Percentiles rank a stretch among this genome's conserved stretches.
Evolutionary conservation across 2,888 invertebrate species (phyloP).

Genomic region (Drosophila recens): DNA sequence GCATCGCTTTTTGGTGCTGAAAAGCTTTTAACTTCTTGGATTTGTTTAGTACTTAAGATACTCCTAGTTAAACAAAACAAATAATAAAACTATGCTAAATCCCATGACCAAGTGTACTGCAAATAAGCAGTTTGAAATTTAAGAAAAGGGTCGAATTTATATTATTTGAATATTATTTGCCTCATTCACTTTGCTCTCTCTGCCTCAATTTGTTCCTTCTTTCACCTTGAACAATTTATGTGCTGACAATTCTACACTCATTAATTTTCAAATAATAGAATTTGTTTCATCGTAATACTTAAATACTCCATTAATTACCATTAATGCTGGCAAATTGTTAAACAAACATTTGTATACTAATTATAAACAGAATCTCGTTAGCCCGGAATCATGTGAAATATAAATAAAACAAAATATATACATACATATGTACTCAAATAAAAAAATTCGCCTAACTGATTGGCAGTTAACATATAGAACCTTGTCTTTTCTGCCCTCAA

Average conservation of each 20-base stretch:
- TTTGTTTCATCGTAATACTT: neutral
- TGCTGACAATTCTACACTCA: neutral
- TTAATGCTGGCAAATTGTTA: neutral
- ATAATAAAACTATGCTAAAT: constrained; percentile 38
- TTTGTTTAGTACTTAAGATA: constrained; percentile 20
- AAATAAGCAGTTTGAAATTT: constrained; percentile 42
- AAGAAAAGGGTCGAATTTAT: constrained; percentile 26
- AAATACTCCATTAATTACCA: constrained; percentile 4
- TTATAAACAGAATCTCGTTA: neutral
- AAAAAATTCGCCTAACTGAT: too few relatives aligned
- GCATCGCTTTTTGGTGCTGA: constrained; percentile 2
- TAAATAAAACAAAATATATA: too few relatives aligned
- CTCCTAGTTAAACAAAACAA: constrained; percentile 26
- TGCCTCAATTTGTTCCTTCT: neutral
- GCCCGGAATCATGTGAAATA: too few relatives aligned
- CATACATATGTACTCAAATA: too few relatives aligned
- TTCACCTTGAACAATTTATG: constrained; percentile 7
- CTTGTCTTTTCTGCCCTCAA: too few relatives aligned
- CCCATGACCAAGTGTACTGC: constrained; percentile 38
- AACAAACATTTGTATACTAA: neutral
- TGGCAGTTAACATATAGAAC: too few relatives aligned
- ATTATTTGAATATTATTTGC: constrained; percentile 38
- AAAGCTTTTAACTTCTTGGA: constrained; percentile 34
- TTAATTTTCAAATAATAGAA: constrained; percentile 48
- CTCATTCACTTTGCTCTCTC: neutral